A percentile compares a stretch with the other conserved stretches of the same genome.
Evolutionary conservation across 2,797 vertebrate species (phyloP).

Genomic region (Falco rusticolus): DNA sequence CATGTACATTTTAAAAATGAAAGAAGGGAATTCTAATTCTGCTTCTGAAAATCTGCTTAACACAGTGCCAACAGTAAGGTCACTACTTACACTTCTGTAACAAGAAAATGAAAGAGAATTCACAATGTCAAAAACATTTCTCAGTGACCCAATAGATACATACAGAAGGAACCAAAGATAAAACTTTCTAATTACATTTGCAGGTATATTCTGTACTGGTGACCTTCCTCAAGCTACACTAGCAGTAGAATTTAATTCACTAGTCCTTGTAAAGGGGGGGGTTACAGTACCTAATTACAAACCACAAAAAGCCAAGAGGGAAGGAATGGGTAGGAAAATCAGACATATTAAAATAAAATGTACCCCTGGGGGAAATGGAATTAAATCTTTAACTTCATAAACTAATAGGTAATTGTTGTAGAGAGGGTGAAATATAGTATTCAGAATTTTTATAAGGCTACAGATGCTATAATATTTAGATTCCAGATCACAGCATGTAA

Average conservation of each 20-base stretch:
- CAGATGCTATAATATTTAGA: background rate
- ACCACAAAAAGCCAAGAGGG: background rate
- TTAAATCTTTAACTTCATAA: background rate
- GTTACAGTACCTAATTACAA: background rate
- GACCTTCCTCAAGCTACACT: background rate
- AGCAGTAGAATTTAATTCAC: background rate
- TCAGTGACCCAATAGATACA: background rate
- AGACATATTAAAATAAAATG: conserved; percentile 4
- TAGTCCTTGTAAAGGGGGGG: background rate
- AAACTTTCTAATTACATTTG: background rate
- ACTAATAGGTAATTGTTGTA: background rate
- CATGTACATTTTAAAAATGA: background rate
- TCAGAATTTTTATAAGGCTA: background rate
- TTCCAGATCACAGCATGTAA: background rate
- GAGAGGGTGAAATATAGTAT: background rate
- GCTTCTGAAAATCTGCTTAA: background rate
- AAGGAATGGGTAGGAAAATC: background rate
- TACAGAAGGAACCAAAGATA: background rate
- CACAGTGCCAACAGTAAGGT: background rate
- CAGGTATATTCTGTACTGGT: background rate
- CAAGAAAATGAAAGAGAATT: background rate
- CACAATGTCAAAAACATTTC: background rate
- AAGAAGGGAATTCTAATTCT: background rate
- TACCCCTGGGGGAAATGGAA: background rate
- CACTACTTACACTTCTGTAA: background rate